Evolutionary conservation across 1,140 invertebrate genomes (phyloP).

Genomic region (Achroia grisella): DNA sequence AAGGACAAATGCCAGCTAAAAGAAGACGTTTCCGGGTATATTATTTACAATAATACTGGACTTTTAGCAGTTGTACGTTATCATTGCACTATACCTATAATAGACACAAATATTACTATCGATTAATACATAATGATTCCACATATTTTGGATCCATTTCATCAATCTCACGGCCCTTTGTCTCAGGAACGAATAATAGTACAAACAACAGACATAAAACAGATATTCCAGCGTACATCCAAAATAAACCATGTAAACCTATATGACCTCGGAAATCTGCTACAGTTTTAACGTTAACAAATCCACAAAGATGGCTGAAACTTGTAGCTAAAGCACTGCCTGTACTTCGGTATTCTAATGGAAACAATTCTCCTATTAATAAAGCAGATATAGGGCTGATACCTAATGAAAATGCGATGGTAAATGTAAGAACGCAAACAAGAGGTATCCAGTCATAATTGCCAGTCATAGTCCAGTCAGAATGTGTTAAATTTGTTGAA

Average conservation of each 20-base stretch:
- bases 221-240: slow-evolving; percentile 90
- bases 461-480: slow-evolving; percentile 44
- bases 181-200: slow-evolving; percentile 91
- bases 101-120: slow-evolving; percentile 36
- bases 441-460: slow-evolving; percentile 86
- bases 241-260: slow-evolving; percentile 88
- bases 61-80: background rate
- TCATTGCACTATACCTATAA: slow-evolving; percentile 3
- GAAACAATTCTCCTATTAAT: slow-evolving; percentile 91
- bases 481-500: slow-evolving; percentile 39
- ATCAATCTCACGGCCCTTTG: slow-evolving; percentile 89
- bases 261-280: slow-evolving; percentile 85
- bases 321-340: slow-evolving; percentile 88
- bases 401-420: slow-evolving; percentile 88
- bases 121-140: slow-evolving; percentile 71
- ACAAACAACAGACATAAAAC: slow-evolving; percentile 89
- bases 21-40: background rate
- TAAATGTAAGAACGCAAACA: slow-evolving; percentile 87
- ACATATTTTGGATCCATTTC: slow-evolving; percentile 87
- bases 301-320: slow-evolving; percentile 91
- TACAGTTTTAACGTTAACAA: slow-evolving; percentile 91
- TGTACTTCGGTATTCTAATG: slow-evolving; percentile 86
- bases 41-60: slow-evolving; percentile 7
- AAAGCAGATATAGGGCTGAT: slow-evolving; percentile 93
- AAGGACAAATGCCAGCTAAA: background rate